Base-by-base conservation (phyloP, 2,888 invertebrate species). In the Alcis repandata region DNA sequence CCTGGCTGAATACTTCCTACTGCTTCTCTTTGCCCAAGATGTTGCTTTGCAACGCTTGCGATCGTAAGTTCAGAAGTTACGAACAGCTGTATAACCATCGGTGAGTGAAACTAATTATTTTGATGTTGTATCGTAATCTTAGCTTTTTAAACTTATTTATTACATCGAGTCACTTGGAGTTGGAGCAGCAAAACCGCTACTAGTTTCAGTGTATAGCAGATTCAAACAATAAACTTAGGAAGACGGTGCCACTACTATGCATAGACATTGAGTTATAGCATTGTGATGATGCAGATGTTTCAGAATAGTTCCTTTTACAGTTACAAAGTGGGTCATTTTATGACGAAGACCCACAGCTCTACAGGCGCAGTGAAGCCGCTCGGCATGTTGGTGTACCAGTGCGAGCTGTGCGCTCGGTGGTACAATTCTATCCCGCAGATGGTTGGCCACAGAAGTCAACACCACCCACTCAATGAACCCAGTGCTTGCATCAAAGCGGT, bases 31-130 rank as follows among this genome's bases (percentile, higher is more conserved):
- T 93, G 56, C 89, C 90, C 10, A 93, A 91, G 77, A 79, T 91
- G 74, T 77, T 93, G 40, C 78, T 93, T 4, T 94, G 94, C 76
- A 92, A 92, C 78, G 84, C 85, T 51, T 94, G 94, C 77, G 92
- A 93, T 72, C 83, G 92, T 11, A 93, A 93, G 76, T 93, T 93
- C 75, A 84, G 88, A 61, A 92, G 86, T 73, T 92, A 93, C 74
- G 92, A 93, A 61, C 92, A 92, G 71, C 77, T 94, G 40, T 94
- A 94, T 71, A 90, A 87, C 70, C 93, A 93, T 75, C 90, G 93
- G 93, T 92, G 70, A 66, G 52, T 52, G 15, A 22, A 13, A n/a
- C 13, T 6, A 38, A n/a, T n/a, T n/a, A n/a, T n/a, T n/a, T n/a
- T n/a, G n/a, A n/a, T n/a, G n/a, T n/a, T n/a, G n/a, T n/a, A n/a